Conservation (phyloP, 2,113 vertebrate genomes). For the Phainopepla nitens region DNA sequence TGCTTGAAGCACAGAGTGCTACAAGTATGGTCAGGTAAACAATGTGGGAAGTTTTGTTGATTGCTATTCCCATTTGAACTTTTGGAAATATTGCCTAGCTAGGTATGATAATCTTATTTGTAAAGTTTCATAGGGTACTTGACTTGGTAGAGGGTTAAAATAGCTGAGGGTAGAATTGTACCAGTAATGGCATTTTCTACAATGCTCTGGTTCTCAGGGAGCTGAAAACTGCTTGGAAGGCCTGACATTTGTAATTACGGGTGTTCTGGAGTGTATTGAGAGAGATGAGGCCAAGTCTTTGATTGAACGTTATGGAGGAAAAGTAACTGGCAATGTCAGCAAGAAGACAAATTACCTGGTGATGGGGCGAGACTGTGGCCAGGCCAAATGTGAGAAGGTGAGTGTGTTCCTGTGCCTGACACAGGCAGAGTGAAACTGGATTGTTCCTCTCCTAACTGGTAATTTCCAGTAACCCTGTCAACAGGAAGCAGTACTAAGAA, state of each 20-base stretch:
- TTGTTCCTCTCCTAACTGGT: neutral
- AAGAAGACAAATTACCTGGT: slow-evolving; percentile 94
- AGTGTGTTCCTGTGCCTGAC: neutral
- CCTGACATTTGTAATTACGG: slow-evolving; percentile 91
- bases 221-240: slow-evolving; percentile 96
- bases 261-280: slow-evolving; percentile 93
- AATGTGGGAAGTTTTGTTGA: neutral
- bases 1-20: neutral
- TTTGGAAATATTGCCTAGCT: neutral
- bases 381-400: slow-evolving; percentile 91
- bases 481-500: neutral
- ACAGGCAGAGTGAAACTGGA: rapidly evolving
- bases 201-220: slow-evolving; percentile 77
- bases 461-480: neutral
- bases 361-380: slow-evolving; percentile 89
- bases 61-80: neutral
- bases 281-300: slow-evolving; percentile 90
- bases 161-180: neutral
- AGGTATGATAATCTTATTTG: neutral
- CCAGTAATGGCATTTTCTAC: slow-evolving; percentile 27
- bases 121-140: neutral
- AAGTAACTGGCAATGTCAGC: slow-evolving; percentile 94
- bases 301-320: slow-evolving; percentile 93
- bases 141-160: neutral
- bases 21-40: neutral